Percentiles rank a stretch among this genome's conserved stretches.
These are phyloP conservation scores for Drosophila ustulata DNA, from an alignment of 2,888 invertebrate species.

Conservation along the genomic window DNA sequence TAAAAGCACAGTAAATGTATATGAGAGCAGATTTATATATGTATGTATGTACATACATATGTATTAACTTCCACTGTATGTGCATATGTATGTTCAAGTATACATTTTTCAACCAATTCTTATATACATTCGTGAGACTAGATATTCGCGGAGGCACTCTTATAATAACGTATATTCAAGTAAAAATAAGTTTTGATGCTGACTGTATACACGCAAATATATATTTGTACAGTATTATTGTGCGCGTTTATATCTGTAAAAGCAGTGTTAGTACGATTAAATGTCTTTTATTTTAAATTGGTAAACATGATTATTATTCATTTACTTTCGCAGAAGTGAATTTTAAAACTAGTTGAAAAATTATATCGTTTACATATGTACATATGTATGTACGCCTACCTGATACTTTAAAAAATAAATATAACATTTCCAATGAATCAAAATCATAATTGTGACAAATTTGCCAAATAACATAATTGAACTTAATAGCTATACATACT, in stretches of 20 bases:
- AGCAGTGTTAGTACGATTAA: slow-evolving; percentile 9
- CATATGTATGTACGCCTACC: not conserved
- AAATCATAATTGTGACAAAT: slow-evolving; percentile 1
- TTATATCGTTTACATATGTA: not conserved
- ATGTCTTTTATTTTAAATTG: not conserved
- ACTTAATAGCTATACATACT: not conserved
- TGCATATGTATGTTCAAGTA: slow-evolving; percentile 7
- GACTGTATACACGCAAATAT: not conserved
- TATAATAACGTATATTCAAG: not conserved
- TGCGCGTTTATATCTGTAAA: slow-evolving; percentile 32
- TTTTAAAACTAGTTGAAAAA: not conserved
- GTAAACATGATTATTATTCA: not conserved
- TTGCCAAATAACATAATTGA: slow-evolving; percentile 1
- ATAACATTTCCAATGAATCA: not conserved
- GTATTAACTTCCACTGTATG: slow-evolving; percentile 10
- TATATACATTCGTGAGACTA: not conserved
- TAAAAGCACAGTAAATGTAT: slow-evolving; percentile 5
- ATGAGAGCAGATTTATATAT: not conserved
- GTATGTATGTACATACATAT: slow-evolving; percentile 14
- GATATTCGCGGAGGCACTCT: slow-evolving; percentile 1
- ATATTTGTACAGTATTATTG: not conserved
- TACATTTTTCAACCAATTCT: slow-evolving; percentile 19
- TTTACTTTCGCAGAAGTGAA: not conserved
- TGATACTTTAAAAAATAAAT: not conserved
- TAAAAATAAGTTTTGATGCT: not conserved